phyloP scores from a whole-genome alignment of 1,140 invertebrate genomes.

The Aphelinus atriplicis region DNA sequence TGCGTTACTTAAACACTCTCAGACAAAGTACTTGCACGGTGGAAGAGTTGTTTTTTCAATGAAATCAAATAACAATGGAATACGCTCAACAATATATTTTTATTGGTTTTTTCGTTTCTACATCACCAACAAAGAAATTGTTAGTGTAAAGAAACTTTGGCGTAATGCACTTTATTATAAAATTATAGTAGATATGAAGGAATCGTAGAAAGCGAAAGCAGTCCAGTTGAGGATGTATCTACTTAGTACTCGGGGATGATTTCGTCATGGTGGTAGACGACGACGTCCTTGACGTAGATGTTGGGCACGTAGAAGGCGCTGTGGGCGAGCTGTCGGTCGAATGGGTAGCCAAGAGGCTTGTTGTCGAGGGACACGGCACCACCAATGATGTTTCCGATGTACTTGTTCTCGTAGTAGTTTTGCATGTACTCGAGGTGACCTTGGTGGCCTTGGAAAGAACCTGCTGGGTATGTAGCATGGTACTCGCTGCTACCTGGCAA shows the following conservation, averaged over 20 bases:
- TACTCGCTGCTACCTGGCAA: slow-evolving; percentile 50
- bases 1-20: too few relatives aligned
- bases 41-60: too few relatives aligned
- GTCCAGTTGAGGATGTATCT: neutral
- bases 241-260: slow-evolving; percentile 26
- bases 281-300: slow-evolving; percentile 61
- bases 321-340: slow-evolving; percentile 63
- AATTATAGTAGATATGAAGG: neutral
- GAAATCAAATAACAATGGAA: slow-evolving; percentile 1
- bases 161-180: slow-evolving; percentile 15
- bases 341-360: slow-evolving; percentile 66
- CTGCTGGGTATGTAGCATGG: slow-evolving; percentile 42
- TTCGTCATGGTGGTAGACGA: slow-evolving; percentile 59
- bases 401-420: slow-evolving; percentile 51
- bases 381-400: slow-evolving; percentile 55
- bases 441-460: slow-evolving; percentile 37
- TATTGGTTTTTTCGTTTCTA: slow-evolving; percentile 24
- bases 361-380: slow-evolving; percentile 58
- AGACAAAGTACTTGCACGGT: too few relatives aligned
- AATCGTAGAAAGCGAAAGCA: slow-evolving; percentile 21
- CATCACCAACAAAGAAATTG: slow-evolving; percentile 21
- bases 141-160: slow-evolving; percentile 15
- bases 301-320: slow-evolving; percentile 61
- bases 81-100: slow-evolving; percentile 26
- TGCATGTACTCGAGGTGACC: slow-evolving; percentile 47